Evolutionary conservation across 2,888 invertebrate species (phyloP).

Genomic region (Andrena haemorrhoa): DNA sequence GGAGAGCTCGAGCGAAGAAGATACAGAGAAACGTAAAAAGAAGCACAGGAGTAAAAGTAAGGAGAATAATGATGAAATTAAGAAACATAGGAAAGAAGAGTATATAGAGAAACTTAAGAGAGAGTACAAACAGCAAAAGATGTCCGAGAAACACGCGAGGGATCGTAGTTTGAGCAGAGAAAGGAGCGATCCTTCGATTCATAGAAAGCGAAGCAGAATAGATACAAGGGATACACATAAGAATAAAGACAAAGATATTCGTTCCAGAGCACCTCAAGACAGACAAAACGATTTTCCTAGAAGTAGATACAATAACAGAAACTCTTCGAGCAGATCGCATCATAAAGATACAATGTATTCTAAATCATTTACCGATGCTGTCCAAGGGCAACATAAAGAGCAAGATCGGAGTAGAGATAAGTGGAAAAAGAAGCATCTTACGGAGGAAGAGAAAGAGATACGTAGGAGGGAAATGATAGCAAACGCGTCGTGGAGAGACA

Average conservation of each 20-base stretch:
- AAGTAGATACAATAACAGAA: conserved; percentile 30
- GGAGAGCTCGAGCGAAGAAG: conserved; percentile 32
- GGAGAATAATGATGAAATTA: conserved; percentile 27
- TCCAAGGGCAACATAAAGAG: conserved; percentile 37
- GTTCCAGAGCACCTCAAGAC: conserved; percentile 45
- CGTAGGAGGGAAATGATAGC: conserved; percentile 92
- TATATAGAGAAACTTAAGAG: conserved; percentile 37
- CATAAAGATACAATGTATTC: conserved; percentile 13
- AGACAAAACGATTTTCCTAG: conserved; percentile 34
- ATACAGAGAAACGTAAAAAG: conserved; percentile 33
- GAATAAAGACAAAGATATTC: conserved; percentile 18
- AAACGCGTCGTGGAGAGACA: conserved; percentile 91
- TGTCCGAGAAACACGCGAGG: conserved; percentile 27
- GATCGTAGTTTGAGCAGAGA: conserved; percentile 44
- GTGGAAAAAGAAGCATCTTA: conserved; percentile 82
- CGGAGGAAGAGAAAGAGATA: conserved; percentile 89
- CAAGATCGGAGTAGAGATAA: conserved; percentile 72
- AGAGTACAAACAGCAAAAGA: conserved; percentile 34
- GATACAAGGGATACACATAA: conserved; percentile 23
- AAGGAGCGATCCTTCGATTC: conserved; percentile 23
- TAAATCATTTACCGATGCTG: conserved; percentile 8
- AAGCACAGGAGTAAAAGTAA: conserved; percentile 46
- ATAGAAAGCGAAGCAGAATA: conserved; percentile 15
- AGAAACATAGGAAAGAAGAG: conserved; percentile 50
- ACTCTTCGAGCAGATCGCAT: conserved; percentile 14